These are phyloP conservation scores for Protomyctophum bolini DNA, from an alignment of 2,113 vertebrate species.

Conservation along the genomic window DNA sequence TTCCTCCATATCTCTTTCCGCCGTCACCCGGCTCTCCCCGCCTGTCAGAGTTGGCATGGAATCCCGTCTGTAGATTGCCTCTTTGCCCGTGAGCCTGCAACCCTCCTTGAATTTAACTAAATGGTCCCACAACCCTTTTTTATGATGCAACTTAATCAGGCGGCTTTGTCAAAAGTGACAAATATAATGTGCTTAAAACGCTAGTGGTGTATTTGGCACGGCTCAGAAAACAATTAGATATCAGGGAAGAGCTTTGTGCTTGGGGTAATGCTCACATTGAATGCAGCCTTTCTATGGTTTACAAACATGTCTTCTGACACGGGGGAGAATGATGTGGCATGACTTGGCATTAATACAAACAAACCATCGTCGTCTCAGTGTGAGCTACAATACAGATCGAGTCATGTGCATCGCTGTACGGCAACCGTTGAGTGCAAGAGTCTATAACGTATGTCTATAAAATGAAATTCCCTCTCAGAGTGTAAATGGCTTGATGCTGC, in stretches of 20 bases:
- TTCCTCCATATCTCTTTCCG: background rate
- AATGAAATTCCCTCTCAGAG: background rate
- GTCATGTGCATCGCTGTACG: background rate
- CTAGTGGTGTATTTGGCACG: constrained; percentile 49
- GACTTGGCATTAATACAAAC: constrained; percentile 12
- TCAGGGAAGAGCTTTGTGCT: constrained; percentile 38
- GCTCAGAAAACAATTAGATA: constrained; percentile 62
- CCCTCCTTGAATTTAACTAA: constrained; percentile 68
- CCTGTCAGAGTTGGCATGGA: constrained; percentile 60
- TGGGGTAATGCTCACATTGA: constrained; percentile 44
- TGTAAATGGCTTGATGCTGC: constrained; percentile 1
- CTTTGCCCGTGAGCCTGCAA: constrained; percentile 52
- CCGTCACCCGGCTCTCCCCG: constrained; percentile 27
- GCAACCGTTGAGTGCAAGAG: background rate
- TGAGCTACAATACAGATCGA: constrained; percentile 3
- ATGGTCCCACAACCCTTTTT: constrained; percentile 66
- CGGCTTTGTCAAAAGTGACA: constrained; percentile 73
- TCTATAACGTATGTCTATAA: background rate
- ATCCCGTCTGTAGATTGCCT: constrained; percentile 59
- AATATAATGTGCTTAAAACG: constrained; percentile 63
- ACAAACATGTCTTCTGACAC: constrained; percentile 15
- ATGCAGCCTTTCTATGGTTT: constrained; percentile 22
- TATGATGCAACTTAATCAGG: constrained; percentile 77
- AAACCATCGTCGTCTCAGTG: background rate
- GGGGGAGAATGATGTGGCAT: background rate